These are phyloP conservation scores for Pachyrhynchus sulphureomaculatus DNA, from an alignment of 1,140 invertebrate genomes.

Conservation along the genomic window DNA sequence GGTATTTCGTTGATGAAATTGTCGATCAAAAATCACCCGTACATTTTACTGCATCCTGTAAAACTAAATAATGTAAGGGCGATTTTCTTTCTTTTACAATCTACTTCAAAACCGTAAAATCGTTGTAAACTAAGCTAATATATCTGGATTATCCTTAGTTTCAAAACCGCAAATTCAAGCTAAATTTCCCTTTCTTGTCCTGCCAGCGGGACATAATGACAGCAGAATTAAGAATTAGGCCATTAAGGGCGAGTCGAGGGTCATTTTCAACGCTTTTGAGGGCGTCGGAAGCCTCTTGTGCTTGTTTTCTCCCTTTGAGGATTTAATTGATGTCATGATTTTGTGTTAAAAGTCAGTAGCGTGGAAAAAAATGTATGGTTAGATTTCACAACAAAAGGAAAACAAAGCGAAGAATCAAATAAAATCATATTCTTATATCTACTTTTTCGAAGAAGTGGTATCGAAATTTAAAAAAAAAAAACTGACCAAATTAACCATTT, in stretches of 20 bases:
- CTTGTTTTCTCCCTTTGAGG: constrained; percentile 35
- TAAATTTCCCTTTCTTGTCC: constrained; percentile 37
- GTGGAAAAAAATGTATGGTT: background rate
- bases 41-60: too few species aligned
- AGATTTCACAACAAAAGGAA: too few species aligned
- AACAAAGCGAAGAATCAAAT: too few species aligned
- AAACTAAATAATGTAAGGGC: too few species aligned
- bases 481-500: too few species aligned
- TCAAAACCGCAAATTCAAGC: constrained; percentile 24
- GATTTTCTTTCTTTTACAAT: background rate
- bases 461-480: too few species aligned
- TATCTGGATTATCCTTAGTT: background rate
- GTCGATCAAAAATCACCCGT: too few species aligned
- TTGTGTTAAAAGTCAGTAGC: constrained; percentile 6
- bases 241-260: constrained; percentile 35
- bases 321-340: constrained; percentile 36
- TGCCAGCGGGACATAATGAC: constrained; percentile 33
- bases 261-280: constrained; percentile 32
- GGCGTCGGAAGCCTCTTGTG: constrained; percentile 26
- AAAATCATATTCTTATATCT: too few species aligned
- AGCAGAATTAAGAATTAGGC: constrained; percentile 40
- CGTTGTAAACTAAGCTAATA: constrained; percentile 15
- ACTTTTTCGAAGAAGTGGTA: too few species aligned
- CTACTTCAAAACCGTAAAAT: background rate
- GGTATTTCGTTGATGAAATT: too few species aligned